Evolutionary conservation across 2,888 invertebrate genomes (phyloP).

Genomic region (Macrostomum cliftonense): DNA sequence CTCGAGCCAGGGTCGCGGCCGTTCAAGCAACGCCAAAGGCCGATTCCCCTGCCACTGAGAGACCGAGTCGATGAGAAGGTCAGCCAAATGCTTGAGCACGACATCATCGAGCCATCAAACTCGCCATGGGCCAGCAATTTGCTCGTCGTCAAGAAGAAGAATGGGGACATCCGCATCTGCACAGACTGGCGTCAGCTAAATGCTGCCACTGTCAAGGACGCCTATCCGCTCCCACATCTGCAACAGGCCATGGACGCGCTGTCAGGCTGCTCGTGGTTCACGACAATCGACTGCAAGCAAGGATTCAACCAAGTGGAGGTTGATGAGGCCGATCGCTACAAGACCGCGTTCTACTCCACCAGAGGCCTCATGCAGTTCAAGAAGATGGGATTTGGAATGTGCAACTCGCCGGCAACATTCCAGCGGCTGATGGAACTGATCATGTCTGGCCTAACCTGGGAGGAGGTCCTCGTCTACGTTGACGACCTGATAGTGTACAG

Average conservation of each 20-base stretch:
- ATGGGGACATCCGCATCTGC: constrained; percentile 13
- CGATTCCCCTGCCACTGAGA: constrained; percentile 14
- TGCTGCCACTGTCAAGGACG: constrained; percentile 13
- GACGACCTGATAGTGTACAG: constrained; percentile 15
- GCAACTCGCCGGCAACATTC: constrained; percentile 12
- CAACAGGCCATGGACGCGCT: constrained; percentile 14
- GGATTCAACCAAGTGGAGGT: constrained; percentile 13
- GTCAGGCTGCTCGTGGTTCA: constrained; percentile 11
- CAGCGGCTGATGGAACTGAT: constrained; percentile 13
- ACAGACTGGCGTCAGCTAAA: constrained; percentile 13
- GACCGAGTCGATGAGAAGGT: constrained; percentile 14
- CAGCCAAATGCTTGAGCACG: constrained; percentile 12
- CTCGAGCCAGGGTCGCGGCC: too few relatives aligned
- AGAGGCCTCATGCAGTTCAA: constrained; percentile 5
- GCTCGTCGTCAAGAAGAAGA: constrained; percentile 13
- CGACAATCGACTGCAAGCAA: constrained; percentile 8
- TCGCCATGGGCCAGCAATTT: constrained; percentile 13
- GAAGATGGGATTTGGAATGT: constrained; percentile 12
- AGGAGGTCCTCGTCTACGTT: constrained; percentile 7
- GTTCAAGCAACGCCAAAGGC: constrained; percentile 11
- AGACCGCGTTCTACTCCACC: constrained; percentile 11
- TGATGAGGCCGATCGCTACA: constrained; percentile 12
- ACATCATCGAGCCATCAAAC: constrained; percentile 13
- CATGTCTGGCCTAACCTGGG: constrained; percentile 7
- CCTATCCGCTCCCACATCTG: constrained; percentile 13